Evolutionary conservation across 2,797 vertebrate genomes (phyloP), one percentile per base, ranked within the genome.

Genomic region (Hyperoplus immaculatus): DNA sequence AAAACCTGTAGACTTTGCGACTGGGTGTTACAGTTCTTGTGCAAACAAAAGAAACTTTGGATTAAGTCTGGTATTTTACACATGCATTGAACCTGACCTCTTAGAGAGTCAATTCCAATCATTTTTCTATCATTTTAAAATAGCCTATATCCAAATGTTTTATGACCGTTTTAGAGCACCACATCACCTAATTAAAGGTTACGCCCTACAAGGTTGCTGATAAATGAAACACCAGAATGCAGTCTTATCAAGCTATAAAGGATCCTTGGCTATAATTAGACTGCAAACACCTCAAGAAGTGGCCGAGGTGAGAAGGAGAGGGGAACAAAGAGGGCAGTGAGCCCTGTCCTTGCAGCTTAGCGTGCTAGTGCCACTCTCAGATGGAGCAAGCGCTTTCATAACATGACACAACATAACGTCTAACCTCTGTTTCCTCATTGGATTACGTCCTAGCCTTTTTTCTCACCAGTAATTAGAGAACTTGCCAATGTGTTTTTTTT

Each of bases 241-340:
- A 64, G 61, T 29, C 54, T 72, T 75, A 74, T 83, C 50, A 74
- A 57, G 60, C 55, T 70, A 16, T 45, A 61, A 78, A 70, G 12
- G 60, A 80, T 54, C 67, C 39, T 43, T n/a, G 21, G 67, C 76
- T 84, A 85, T 86, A 84, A 75, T 78, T 77, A 85, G 78, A 75
- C 62, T 58, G 42, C 45, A 76, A 29, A 62, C 61, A 70, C 56
- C 54, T 72, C 53, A 81, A 79, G 74, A 77, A 77, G 66, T 41
- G 47, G 58, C 41, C 49, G 68, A 59, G 57, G 38, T 11, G 61
- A 80, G 62, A 84, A 60, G 3, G 2, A 72, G 46, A 67, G 54
- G 49, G 61, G 72, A 87, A 85, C 77, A 88, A 69, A 80, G 65
- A 72, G 70, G 63, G 49, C 58, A 64, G 73, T 69, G 45, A 6